phyloP scores from a whole-genome alignment of 2,797 vertebrate species.

The Onychomys leucogaster region DNA sequence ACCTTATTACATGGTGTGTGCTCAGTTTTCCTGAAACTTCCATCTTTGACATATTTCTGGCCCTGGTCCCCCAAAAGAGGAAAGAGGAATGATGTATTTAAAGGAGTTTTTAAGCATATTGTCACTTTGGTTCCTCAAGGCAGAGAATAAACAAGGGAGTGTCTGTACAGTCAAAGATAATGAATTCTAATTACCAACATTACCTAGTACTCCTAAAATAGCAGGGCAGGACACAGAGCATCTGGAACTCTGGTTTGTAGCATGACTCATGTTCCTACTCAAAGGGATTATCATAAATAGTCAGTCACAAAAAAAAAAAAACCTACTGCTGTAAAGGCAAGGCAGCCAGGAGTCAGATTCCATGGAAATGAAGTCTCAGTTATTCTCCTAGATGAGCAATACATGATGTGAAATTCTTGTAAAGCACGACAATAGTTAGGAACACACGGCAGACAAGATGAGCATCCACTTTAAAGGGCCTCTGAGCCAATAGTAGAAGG shows the following conservation, averaged over 20 bases:
- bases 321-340: background rate
- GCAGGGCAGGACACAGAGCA: background rate
- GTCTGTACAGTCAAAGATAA: background rate
- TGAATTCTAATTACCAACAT: background rate
- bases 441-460: background rate
- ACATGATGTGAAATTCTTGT: background rate
- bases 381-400: background rate
- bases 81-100: background rate
- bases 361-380: background rate
- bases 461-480: background rate
- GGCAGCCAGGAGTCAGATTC: background rate
- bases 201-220: background rate
- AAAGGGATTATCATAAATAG: background rate
- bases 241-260: background rate
- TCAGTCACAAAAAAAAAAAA: no score
- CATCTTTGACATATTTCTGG: background rate
- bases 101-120: background rate
- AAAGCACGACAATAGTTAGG: background rate
- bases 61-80: background rate
- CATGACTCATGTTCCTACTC: background rate
- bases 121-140: background rate
- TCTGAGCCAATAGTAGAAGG: background rate
- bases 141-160: slow-evolving; percentile 14
- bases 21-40: background rate
- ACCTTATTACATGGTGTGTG: background rate